These are phyloP conservation scores for Poeciliopsis infans DNA, from an alignment of 2,797 vertebrate genomes.

Conservation along the genomic window DNA sequence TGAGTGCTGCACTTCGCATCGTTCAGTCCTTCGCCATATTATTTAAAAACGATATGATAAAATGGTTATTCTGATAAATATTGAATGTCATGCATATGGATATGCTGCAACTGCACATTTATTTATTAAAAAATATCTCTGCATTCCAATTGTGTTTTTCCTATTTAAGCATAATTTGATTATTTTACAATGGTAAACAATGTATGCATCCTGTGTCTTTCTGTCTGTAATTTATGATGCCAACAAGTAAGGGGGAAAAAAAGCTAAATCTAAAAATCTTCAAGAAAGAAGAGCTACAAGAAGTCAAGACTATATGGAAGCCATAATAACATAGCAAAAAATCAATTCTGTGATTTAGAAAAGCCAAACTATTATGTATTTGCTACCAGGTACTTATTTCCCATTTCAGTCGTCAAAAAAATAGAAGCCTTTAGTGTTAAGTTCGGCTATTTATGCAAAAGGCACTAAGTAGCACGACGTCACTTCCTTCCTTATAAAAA, in stretches of 20 bases:
- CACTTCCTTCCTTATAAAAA: conserved; percentile 10
- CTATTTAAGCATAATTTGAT: conserved; percentile 4
- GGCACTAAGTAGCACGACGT: conserved; percentile 53
- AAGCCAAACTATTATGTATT: conserved; percentile 8
- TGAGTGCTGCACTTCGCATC: background rate
- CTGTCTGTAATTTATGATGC: conserved; percentile 44
- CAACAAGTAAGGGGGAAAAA: conserved; percentile 26
- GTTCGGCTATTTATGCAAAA: conserved; percentile 37
- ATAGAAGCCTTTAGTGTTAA: conserved; percentile 21
- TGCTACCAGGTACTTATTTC: conserved; percentile 19
- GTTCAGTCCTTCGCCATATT: background rate
- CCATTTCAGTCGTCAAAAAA: conserved; percentile 4
- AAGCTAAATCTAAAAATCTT: conserved; percentile 43
- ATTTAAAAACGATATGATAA: background rate
- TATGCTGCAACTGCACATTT: conserved; percentile 71
- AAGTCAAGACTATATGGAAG: conserved; percentile 21
- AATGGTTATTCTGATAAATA: background rate
- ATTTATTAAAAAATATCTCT: conserved; percentile 93
- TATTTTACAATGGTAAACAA: background rate
- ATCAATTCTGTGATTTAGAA: conserved; percentile 11
- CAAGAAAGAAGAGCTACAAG: conserved; percentile 58
- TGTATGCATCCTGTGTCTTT: conserved; percentile 17
- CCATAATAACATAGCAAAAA: conserved; percentile 14
- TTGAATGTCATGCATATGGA: conserved; percentile 22
- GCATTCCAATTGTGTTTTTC: conserved; percentile 78